Conservation (phyloP, 2,888 invertebrate genomes). For the Heteropelma amictum region DNA sequence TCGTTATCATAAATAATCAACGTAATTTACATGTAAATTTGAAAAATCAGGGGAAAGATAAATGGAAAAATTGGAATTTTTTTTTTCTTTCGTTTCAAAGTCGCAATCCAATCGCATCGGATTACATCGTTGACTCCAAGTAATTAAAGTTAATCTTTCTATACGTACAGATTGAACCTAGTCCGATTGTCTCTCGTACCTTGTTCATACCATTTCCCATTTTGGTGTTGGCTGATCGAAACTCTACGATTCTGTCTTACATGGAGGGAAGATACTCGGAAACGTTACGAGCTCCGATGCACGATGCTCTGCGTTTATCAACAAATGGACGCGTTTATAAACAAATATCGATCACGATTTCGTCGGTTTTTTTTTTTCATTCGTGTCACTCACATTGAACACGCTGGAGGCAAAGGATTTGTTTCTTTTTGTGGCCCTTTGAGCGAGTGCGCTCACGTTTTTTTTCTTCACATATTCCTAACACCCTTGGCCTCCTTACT, state of each 20-base stretch:
- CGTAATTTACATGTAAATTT: too few relatives aligned
- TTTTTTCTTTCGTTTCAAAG: too few relatives aligned
- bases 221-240: conserved; percentile 74
- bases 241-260: conserved; percentile 36
- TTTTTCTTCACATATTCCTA: conserved; percentile 31
- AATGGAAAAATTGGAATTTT: too few relatives aligned
- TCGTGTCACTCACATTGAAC: neutral
- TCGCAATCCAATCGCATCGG: neutral
- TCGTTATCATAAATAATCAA: too few relatives aligned
- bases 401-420: neutral
- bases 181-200: conserved; percentile 78
- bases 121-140: neutral
- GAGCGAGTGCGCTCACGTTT: neutral
- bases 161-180: neutral
- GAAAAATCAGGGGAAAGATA: too few relatives aligned
- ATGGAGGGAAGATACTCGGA: neutral
- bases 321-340: neutral
- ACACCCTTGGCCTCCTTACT: conserved; percentile 38
- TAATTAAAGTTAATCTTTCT: conserved; percentile 1
- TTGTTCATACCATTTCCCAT: conserved; percentile 96
- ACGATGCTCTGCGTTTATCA: conserved; percentile 1
- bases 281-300: conserved; percentile 6
- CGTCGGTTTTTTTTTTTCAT: neutral
- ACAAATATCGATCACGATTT: conserved; percentile 19
- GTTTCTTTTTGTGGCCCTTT: neutral